phyloP scores from a whole-genome alignment of 2,888 invertebrate species.

The Athripsodes cinereus region DNA sequence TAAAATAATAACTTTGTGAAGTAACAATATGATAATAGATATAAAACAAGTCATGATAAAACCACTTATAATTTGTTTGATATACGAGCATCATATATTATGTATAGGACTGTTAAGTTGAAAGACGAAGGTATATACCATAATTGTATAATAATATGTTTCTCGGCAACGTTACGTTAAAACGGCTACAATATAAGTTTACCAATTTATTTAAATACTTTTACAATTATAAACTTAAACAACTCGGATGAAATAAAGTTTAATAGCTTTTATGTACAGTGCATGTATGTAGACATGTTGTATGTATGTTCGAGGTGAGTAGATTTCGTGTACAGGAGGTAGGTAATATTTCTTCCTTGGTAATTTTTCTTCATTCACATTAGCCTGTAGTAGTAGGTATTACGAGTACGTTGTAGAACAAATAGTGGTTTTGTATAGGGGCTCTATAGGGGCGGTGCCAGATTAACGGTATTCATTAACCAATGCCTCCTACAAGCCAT shows the following conservation, averaged over 20 bases:
- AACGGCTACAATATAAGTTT: not conserved
- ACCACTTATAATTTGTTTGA: no score
- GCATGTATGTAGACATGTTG: no score
- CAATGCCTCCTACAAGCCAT: constrained; percentile 11
- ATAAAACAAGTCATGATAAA: no score
- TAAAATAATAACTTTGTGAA: no score
- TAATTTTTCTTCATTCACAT: constrained; percentile 6
- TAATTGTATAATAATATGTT: no score
- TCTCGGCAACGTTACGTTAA: no score
- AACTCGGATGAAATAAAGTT: not conserved
- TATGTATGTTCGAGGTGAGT: no score
- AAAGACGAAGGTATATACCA: no score
- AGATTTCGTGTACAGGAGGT: no score
- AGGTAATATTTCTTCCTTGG: not conserved
- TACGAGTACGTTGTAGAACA: not conserved
- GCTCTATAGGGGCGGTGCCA: constrained; percentile 8
- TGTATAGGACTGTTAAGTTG: no score
- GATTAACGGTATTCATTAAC: constrained; percentile 23
- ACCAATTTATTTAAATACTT: not conserved
- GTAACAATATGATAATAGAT: no score
- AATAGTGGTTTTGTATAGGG: not conserved
- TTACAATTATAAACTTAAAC: not conserved
- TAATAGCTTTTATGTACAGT: not conserved
- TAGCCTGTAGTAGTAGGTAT: not conserved
- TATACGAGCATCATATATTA: no score